A percentile compares a stretch with the other conserved stretches of the same genome.
These are phyloP conservation scores for Enteromius trimaculatus DNA, from an alignment of 2,797 vertebrate genomes.

Conservation along the genomic window DNA sequence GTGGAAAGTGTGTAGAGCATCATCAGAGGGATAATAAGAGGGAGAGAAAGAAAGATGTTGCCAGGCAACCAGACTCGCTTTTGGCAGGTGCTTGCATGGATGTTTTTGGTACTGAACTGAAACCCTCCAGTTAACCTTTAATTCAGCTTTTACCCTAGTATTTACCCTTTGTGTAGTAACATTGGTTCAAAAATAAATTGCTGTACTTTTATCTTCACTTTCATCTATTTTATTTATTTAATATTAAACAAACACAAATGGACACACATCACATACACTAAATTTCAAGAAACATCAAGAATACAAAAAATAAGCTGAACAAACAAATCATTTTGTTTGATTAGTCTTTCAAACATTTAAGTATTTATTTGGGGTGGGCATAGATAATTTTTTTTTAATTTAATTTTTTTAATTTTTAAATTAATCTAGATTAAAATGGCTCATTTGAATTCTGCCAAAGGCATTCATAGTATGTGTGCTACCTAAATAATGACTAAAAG, in stretches of 20 bases:
- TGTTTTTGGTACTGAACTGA: constrained; percentile 32
- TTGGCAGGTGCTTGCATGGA: constrained; percentile 66
- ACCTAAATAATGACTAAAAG: no score
- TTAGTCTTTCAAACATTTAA: no score
- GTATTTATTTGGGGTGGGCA: no score
- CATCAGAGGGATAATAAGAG: constrained; percentile 50
- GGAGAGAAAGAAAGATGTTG: constrained; percentile 67
- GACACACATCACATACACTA: neutral
- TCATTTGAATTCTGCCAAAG: no score
- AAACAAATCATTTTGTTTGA: no score
- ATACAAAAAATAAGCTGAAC: no score
- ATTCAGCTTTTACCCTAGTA: neutral
- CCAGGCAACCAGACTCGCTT: constrained; percentile 70
- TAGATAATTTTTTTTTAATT: no score
- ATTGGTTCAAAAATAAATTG: neutral
- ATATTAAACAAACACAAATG: neutral
- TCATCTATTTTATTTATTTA: no score
- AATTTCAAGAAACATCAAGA: no score
- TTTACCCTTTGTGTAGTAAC: neutral
- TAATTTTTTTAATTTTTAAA: no score
- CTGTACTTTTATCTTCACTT: neutral
- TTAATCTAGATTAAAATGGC: no score
- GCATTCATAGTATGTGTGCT: no score
- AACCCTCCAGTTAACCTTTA: constrained; percentile 25
- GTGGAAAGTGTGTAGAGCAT: constrained; percentile 31